Conservation (phyloP, 2,888 invertebrate species). For the Phragmatobia fuliginosa region DNA sequence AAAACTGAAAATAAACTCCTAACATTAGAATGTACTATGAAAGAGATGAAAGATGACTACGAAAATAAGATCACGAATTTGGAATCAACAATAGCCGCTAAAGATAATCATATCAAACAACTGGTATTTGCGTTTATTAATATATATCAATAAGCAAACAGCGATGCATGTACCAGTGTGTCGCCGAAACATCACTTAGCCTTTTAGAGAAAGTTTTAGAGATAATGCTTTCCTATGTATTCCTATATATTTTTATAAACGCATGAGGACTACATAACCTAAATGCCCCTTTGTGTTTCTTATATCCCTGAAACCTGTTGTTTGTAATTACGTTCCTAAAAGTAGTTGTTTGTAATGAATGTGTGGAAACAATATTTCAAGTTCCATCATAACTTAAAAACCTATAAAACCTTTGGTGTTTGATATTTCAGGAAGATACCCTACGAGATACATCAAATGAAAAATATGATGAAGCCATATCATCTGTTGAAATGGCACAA, state of each 20-base stretch:
- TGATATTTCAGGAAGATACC: conserved; percentile 72
- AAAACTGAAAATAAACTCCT: conserved; percentile 81
- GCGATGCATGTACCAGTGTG: conserved; percentile 1
- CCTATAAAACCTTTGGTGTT: neutral
- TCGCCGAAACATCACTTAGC: neutral
- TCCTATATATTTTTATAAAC: neutral
- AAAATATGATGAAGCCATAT: conserved; percentile 80
- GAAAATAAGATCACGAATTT: conserved; percentile 87
- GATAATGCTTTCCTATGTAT: neutral
- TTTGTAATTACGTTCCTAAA: neutral
- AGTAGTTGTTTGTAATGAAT: neutral
- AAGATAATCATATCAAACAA: conserved; percentile 88
- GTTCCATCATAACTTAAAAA: neutral
- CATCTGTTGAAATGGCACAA: conserved; percentile 82
- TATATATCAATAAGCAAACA: conserved; percentile 1
- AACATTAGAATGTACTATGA: conserved; percentile 82
- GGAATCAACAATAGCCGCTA: conserved; percentile 86
- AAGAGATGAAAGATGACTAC: conserved; percentile 84
- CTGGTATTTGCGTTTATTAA: conserved; percentile 77
- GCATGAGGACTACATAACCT: conserved; percentile 27
- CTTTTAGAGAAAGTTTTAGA: neutral
- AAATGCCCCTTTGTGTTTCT: conserved; percentile 13
- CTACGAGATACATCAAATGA: conserved; percentile 78
- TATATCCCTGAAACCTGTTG: neutral
- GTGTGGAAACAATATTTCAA: neutral